Evolutionary conservation across 2,797 vertebrate species (phyloP).

Genomic region (Lagorchestes hirsutus): DNA sequence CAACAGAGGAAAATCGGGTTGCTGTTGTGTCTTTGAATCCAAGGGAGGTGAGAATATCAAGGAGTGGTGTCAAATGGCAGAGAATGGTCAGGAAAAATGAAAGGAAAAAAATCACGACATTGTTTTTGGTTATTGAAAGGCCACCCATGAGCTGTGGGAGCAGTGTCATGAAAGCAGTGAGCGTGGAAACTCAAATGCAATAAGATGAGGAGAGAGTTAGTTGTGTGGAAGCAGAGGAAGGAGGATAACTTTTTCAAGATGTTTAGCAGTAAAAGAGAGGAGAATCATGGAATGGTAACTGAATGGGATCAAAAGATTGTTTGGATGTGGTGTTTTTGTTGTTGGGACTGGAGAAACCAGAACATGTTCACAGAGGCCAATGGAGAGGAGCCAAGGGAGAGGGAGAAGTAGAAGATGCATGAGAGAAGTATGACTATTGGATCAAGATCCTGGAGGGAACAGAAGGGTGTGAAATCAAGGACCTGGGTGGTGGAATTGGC

Average conservation of each 20-base stretch:
- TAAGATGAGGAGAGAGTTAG: background rate
- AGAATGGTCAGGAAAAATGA: background rate
- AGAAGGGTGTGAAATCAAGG: background rate
- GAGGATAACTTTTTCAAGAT: background rate
- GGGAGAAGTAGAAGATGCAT: background rate
- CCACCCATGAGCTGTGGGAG: background rate
- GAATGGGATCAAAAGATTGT: background rate
- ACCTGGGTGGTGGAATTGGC: background rate
- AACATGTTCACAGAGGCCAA: background rate
- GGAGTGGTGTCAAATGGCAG: background rate
- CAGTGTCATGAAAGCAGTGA: background rate
- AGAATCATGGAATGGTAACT: background rate
- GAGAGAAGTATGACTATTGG: background rate
- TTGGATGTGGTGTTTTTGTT: background rate
- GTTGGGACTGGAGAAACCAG: background rate
- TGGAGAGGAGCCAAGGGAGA: background rate
- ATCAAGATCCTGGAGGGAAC: background rate
- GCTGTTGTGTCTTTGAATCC: background rate
- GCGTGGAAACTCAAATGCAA: background rate
- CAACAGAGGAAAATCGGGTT: background rate
- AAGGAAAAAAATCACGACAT: background rate
- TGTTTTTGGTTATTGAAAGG: background rate
- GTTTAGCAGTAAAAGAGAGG: background rate
- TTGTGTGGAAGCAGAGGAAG: background rate
- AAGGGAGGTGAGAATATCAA: background rate